phyloP scores from a whole-genome alignment of 2,113 vertebrate genomes.

The Diglossa brunneiventris region DNA sequence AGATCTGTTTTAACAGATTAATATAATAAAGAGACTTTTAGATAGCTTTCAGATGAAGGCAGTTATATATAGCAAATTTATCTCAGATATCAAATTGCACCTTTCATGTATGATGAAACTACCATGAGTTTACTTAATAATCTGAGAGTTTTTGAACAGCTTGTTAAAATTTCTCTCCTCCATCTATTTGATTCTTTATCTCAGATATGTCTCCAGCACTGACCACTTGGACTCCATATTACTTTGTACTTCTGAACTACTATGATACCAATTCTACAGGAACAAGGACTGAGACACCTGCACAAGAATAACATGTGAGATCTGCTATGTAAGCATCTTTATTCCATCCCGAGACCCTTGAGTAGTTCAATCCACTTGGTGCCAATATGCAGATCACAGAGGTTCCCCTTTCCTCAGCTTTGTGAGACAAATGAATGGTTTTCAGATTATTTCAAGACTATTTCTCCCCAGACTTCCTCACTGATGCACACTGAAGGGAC shows the following conservation, averaged over 20 bases:
- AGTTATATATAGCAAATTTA: not conserved
- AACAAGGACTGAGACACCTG: not conserved
- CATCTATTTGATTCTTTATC: not conserved
- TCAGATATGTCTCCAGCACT: not conserved
- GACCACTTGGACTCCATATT: not conserved
- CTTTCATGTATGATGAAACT: not conserved
- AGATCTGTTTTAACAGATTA: not conserved
- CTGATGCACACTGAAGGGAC: not conserved
- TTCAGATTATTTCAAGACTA: not conserved
- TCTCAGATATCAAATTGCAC: not conserved
- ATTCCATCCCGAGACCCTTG: not conserved
- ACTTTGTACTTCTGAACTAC: not conserved
- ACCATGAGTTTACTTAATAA: not conserved
- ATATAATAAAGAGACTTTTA: not conserved
- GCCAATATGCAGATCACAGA: not conserved
- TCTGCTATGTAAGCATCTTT: not conserved
- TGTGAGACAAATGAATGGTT: not conserved
- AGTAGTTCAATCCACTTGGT: not conserved
- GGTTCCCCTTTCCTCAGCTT: not conserved
- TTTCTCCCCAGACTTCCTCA: not conserved
- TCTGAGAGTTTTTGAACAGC: not conserved
- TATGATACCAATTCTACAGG: not conserved
- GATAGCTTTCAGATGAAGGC: not conserved
- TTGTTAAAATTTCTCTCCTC: not conserved
- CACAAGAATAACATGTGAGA: not conserved